phyloP scores from a whole-genome alignment of 2,888 invertebrate species.

The Drosophila parthenogenetica region DNA sequence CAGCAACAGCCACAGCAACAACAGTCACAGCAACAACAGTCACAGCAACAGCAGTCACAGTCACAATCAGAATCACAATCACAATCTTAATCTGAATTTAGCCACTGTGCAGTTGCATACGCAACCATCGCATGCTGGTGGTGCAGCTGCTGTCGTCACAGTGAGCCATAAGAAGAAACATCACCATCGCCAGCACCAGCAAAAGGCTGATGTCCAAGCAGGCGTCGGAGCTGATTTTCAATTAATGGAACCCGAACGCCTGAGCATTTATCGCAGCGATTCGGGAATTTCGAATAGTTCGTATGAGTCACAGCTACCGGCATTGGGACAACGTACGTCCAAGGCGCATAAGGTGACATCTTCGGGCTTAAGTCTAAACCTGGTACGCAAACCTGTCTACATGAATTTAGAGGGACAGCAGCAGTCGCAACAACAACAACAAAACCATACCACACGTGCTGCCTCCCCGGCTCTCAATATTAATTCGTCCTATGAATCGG shows the following conservation, averaged over 20 bases:
- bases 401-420: slow-evolving; percentile 77
- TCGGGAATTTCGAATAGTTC: slow-evolving; percentile 86
- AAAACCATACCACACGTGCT: slow-evolving; percentile 53
- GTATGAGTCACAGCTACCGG: slow-evolving; percentile 84
- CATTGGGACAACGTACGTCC: slow-evolving; percentile 58
- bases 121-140: slow-evolving; percentile 46
- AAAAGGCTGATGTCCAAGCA: slow-evolving; percentile 65
- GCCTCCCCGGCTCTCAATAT: slow-evolving; percentile 68
- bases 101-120: slow-evolving; percentile 76
- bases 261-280: slow-evolving; percentile 85
- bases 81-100: slow-evolving; percentile 43
- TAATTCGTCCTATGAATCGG: slow-evolving; percentile 81
- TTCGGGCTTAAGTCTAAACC: slow-evolving; percentile 43
- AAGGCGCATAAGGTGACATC: slow-evolving; percentile 61
- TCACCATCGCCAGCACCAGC: slow-evolving; percentile 83
- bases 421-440: slow-evolving; percentile 45
- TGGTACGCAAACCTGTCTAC: slow-evolving; percentile 66
- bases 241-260: slow-evolving; percentile 83
- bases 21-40: slow-evolving; percentile 16
- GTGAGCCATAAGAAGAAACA: slow-evolving; percentile 80
- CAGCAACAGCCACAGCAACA: slow-evolving; percentile 47
- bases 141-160: slow-evolving; percentile 54
- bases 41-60: slow-evolving; percentile 4
- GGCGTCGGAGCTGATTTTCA: slow-evolving; percentile 68
- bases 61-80: slow-evolving; percentile 26